These are phyloP conservation scores for Plagiodera versicolora DNA, from an alignment of 2,888 invertebrate genomes.

Conservation along the genomic window DNA sequence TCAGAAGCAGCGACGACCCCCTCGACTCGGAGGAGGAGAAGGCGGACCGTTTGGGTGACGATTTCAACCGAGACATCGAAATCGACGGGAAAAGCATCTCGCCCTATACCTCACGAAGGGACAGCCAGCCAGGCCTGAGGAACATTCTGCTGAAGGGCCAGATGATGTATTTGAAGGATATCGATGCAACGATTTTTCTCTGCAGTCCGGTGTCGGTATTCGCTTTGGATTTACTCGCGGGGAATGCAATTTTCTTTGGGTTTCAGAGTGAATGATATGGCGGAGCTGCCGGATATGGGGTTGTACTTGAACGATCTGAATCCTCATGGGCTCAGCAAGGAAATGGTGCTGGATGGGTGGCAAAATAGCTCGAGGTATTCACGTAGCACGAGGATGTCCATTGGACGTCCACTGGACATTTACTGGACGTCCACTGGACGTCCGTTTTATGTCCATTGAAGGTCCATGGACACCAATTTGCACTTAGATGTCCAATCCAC, in stretches of 20 bases:
- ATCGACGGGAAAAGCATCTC: conserved; percentile 49
- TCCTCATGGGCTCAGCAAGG: conserved; percentile 80
- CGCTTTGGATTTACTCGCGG: not conserved
- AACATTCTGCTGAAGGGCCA: conserved; percentile 84
- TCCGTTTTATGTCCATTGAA: too few species aligned
- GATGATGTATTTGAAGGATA: conserved; percentile 79
- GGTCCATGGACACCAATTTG: too few species aligned
- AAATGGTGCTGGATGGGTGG: conserved; percentile 83
- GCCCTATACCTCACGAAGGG: conserved; percentile 48
- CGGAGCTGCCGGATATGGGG: conserved; percentile 78
- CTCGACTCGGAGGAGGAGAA: conserved; percentile 16
- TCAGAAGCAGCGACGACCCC: conserved; percentile 25
- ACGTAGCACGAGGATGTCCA: too few species aligned
- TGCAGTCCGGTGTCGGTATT: conserved; percentile 82
- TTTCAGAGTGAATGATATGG: conserved; percentile 76
- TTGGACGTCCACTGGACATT: too few species aligned
- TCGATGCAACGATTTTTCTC: conserved; percentile 79
- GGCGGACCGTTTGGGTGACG: conserved; percentile 27
- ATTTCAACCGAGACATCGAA: conserved; percentile 40
- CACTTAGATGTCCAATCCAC: too few species aligned
- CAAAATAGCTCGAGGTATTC: conserved; percentile 53
- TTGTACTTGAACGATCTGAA: conserved; percentile 82
- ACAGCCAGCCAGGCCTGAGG: conserved; percentile 62
- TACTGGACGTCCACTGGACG: too few species aligned
- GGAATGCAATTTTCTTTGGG: too few species aligned